Conservation (phyloP, 2,888 invertebrate species). For the Thereva nobilitata region DNA sequence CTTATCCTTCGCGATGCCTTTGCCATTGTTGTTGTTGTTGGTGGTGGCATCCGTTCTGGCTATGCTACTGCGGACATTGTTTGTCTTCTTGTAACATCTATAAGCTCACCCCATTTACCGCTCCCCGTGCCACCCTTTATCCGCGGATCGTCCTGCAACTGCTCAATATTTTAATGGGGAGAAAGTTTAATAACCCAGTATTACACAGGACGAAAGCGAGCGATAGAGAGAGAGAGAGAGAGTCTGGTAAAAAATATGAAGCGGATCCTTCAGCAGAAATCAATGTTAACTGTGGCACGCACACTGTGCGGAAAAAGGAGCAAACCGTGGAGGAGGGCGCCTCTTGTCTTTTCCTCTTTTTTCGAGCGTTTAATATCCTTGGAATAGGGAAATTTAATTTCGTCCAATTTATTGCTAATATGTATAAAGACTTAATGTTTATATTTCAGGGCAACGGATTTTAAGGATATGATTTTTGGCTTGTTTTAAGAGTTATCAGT, state of each 20-base stretch:
- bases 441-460: not conserved
- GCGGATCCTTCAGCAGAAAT: slow-evolving; percentile 41
- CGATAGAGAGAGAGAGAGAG: not conserved
- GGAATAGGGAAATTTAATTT: slow-evolving; percentile 42
- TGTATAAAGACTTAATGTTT: slow-evolving; percentile 36
- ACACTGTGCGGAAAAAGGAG: not conserved
- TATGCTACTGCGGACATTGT: slow-evolving; percentile 36
- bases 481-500: too few species aligned
- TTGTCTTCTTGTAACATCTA: slow-evolving; percentile 33
- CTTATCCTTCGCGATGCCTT: slow-evolving; percentile 36
- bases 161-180: slow-evolving; percentile 35
- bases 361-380: slow-evolving; percentile 38
- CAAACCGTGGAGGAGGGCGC: not conserved
- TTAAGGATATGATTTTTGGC: too few species aligned
- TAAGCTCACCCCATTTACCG: not conserved
- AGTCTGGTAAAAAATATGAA: slow-evolving; percentile 40
- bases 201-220: slow-evolving; percentile 13
- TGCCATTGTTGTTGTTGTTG: slow-evolving; percentile 32
- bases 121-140: not conserved
- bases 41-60: too few species aligned
- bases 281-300: slow-evolving; percentile 37
- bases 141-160: not conserved
- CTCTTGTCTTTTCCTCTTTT: slow-evolving; percentile 24
- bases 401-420: slow-evolving; percentile 41
- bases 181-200: slow-evolving; percentile 42